Percentiles rank a stretch among this genome's conserved stretches.
phyloP scores from a whole-genome alignment of 2,113 vertebrate species.

The Ancistrus triradiatus region DNA sequence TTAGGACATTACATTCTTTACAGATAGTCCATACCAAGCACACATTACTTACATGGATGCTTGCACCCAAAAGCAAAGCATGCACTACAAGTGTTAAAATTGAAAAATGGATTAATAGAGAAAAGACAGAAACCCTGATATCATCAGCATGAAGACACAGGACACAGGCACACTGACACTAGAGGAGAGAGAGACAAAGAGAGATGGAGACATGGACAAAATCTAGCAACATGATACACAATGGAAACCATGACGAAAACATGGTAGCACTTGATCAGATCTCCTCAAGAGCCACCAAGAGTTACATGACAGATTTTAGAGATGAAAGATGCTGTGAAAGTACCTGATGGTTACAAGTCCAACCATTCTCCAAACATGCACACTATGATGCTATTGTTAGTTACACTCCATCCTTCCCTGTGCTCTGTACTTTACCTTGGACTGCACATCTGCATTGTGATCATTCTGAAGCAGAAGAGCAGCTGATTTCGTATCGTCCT shows the following conservation, averaged over 20 bases:
- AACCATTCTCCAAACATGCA: constrained; percentile 1
- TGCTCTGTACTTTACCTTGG: constrained; percentile 75
- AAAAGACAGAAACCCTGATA: constrained; percentile 57
- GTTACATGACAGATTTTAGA: constrained; percentile 4
- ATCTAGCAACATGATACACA: constrained; percentile 36
- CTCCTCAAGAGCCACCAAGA: constrained; percentile 5
- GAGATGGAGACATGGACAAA: constrained; percentile 34
- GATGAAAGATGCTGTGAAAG: constrained; percentile 16
- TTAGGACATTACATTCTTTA: no score
- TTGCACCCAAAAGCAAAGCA: not conserved
- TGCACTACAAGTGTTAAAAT: constrained; percentile 3
- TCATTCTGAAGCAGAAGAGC: constrained; percentile 95
- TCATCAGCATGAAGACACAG: constrained; percentile 54
- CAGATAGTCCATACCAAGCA: constrained; percentile 23
- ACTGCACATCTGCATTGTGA: constrained; percentile 96
- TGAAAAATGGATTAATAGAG: constrained; percentile 41
- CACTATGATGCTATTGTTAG: not conserved
- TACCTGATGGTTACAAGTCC: not conserved
- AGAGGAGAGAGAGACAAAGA: constrained; percentile 46
- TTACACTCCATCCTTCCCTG: not conserved
- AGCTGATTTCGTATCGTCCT: constrained; percentile 96
- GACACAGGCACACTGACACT: constrained; percentile 57
- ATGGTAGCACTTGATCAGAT: constrained; percentile 1
- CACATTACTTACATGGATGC: not conserved
- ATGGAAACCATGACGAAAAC: constrained; percentile 7